Percentiles rank a stretch among this genome's conserved stretches.
phyloP scores from a whole-genome alignment of 2,797 vertebrate species.

The Acestrorhynchus altus region DNA sequence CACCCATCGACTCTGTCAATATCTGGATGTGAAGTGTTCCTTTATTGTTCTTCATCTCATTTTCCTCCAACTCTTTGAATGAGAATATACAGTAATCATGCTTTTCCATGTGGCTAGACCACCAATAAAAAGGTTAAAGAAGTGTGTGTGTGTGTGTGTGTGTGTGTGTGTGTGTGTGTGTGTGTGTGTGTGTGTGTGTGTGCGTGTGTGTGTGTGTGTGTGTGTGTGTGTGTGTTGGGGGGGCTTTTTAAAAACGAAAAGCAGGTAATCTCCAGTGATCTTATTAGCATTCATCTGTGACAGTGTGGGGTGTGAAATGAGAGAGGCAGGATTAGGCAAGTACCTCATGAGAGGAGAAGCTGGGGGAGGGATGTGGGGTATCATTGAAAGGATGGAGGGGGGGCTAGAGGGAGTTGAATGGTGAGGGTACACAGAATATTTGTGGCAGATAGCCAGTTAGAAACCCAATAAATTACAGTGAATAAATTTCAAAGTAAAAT shows the following conservation, averaged over 20 bases:
- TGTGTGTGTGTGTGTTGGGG: not conserved
- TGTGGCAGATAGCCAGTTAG: slow-evolving; percentile 49
- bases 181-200: not conserved
- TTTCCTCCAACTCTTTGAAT: slow-evolving; percentile 14
- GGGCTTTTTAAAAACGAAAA: slow-evolving; percentile 53
- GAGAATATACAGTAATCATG: slow-evolving; percentile 31
- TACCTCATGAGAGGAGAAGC: slow-evolving; percentile 33
- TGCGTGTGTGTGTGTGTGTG: not conserved
- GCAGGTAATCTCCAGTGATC: slow-evolving; percentile 59
- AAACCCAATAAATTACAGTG: slow-evolving; percentile 48
- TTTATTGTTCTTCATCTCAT: slow-evolving; percentile 38
- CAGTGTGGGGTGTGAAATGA: slow-evolving; percentile 50
- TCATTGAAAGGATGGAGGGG: not conserved
- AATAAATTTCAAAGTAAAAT: slow-evolving; percentile 52
- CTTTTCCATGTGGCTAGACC: slow-evolving; percentile 33
- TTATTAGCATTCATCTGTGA: slow-evolving; percentile 55
- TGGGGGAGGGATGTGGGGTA: not conserved
- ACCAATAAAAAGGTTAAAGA: slow-evolving; percentile 44
- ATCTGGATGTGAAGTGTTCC: slow-evolving; percentile 34
- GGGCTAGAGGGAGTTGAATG: not conserved
- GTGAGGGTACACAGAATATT: slow-evolving; percentile 19
- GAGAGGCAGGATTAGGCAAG: slow-evolving; percentile 54
- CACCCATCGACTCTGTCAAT: slow-evolving; percentile 49
- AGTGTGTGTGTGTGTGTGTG: not conserved
- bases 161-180: not conserved